A percentile compares a stretch with the other conserved stretches of the same genome.
Conservation (phyloP, 2,888 invertebrate species). For the Patella caerulea region DNA sequence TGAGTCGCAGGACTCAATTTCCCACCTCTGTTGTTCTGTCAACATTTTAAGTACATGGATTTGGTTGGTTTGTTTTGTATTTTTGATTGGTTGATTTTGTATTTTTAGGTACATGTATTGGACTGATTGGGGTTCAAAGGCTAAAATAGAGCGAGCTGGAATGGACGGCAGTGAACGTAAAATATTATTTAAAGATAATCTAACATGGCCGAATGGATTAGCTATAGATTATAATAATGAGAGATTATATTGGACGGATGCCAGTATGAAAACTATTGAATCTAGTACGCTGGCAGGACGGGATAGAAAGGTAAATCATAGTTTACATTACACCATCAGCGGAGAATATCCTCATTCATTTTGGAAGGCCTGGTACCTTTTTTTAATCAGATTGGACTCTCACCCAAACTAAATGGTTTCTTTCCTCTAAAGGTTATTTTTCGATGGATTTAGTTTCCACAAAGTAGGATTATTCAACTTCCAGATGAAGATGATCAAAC, state of each 20-base stretch:
- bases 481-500: too few species aligned
- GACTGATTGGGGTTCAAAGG: slow-evolving; percentile 87
- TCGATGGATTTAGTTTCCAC: too few species aligned
- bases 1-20: too few species aligned
- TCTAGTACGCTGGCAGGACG: slow-evolving; percentile 85
- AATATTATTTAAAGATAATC: slow-evolving; percentile 76
- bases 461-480: too few species aligned
- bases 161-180: slow-evolving; percentile 86
- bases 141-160: slow-evolving; percentile 87
- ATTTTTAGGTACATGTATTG: slow-evolving; percentile 85
- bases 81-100: too few species aligned
- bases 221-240: slow-evolving; percentile 81
- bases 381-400: not conserved
- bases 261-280: slow-evolving; percentile 84
- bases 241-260: slow-evolving; percentile 90
- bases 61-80: too few species aligned
- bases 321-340: not conserved
- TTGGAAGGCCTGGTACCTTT: not conserved
- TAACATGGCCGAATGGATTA: slow-evolving; percentile 89
- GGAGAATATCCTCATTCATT: not conserved
- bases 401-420: too few species aligned
- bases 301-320: slow-evolving; percentile 73
- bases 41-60: too few species aligned
- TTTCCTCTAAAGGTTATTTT: too few species aligned
- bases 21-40: too few species aligned